phyloP scores from a whole-genome alignment of 2,797 vertebrate species.

The Mallotus villosus region DNA sequence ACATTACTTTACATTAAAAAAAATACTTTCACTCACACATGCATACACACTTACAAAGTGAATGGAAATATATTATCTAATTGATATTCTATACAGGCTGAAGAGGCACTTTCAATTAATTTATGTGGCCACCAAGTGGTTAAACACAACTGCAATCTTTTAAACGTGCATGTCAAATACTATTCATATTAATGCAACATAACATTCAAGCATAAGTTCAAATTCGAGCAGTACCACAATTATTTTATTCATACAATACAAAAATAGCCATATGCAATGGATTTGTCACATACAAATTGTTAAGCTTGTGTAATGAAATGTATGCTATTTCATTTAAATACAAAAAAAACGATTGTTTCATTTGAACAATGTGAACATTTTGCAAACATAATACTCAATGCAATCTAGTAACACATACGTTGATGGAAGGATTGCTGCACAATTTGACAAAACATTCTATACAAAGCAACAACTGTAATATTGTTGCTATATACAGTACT shows the following conservation, averaged over 20 bases:
- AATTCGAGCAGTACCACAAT: conserved; percentile 30
- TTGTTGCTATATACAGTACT: conserved; percentile 25
- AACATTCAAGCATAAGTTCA: conserved; percentile 46
- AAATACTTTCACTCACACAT: conserved; percentile 31
- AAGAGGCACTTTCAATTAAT: conserved; percentile 11
- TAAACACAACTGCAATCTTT: conserved; percentile 28
- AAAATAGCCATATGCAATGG: conserved; percentile 20
- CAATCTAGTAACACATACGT: conserved; percentile 18
- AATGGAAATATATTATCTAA: conserved; percentile 9
- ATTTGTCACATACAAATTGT: conserved; percentile 36
- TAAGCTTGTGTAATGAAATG: conserved; percentile 31
- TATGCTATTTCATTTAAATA: conserved; percentile 3
- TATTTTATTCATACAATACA: conserved; percentile 8
- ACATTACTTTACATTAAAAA: conserved; percentile 8
- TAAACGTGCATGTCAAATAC: conserved; percentile 17
- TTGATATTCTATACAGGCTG: neutral
- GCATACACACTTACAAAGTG: conserved; percentile 10
- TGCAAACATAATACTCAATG: conserved; percentile 33
- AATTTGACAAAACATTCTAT: conserved; percentile 12
- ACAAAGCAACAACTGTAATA: neutral
- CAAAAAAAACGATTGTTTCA: conserved; percentile 16
- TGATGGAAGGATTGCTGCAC: conserved; percentile 15
- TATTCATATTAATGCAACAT: conserved; percentile 37
- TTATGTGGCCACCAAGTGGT: conserved; percentile 20
- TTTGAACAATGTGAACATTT: conserved; percentile 40